A percentile compares a stretch with the other conserved stretches of the same genome.
Conservation (phyloP, 2,113 vertebrate genomes). For the Myrmecobius fasciatus region DNA sequence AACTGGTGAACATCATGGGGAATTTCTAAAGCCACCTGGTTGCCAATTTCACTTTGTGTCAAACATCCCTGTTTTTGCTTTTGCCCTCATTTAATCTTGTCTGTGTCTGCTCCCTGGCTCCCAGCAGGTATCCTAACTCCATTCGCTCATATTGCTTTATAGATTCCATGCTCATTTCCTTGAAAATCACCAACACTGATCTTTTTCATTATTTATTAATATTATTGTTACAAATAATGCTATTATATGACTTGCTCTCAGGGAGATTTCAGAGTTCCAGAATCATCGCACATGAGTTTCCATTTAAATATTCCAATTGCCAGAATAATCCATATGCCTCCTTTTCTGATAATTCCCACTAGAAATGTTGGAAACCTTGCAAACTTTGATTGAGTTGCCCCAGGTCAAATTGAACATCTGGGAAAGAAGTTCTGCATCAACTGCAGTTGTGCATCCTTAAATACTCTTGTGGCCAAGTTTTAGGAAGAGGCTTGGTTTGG, state of each 20-base stretch:
- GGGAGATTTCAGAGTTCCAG: conserved; percentile 57
- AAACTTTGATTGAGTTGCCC: conserved; percentile 86
- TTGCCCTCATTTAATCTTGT: neutral
- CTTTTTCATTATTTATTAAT: conserved; percentile 75
- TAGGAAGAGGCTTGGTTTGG: conserved; percentile 71
- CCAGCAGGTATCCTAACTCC: conserved; percentile 15
- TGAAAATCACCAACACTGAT: conserved; percentile 71
- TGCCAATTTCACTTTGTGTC: neutral
- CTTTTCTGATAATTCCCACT: conserved; percentile 84
- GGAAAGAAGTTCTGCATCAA: conserved; percentile 83
- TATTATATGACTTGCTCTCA: conserved; percentile 58
- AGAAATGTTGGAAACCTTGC: conserved; percentile 84
- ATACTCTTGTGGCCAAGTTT: conserved; percentile 78
- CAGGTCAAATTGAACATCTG: conserved; percentile 87
- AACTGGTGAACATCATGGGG: neutral
- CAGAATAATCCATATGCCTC: conserved; percentile 85
- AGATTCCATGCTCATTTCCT: conserved; percentile 74
- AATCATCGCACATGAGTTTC: conserved; percentile 51
- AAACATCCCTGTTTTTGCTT: neutral
- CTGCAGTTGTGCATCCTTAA: conserved; percentile 81
- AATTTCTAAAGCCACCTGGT: neutral
- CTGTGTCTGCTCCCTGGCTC: neutral
- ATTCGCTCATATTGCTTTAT: conserved; percentile 58
- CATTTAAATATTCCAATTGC: conserved; percentile 63
- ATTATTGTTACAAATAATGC: conserved; percentile 58